These are phyloP conservation scores for Falco concolor DNA, from an alignment of 2,797 vertebrate species.

Conservation along the genomic window DNA sequence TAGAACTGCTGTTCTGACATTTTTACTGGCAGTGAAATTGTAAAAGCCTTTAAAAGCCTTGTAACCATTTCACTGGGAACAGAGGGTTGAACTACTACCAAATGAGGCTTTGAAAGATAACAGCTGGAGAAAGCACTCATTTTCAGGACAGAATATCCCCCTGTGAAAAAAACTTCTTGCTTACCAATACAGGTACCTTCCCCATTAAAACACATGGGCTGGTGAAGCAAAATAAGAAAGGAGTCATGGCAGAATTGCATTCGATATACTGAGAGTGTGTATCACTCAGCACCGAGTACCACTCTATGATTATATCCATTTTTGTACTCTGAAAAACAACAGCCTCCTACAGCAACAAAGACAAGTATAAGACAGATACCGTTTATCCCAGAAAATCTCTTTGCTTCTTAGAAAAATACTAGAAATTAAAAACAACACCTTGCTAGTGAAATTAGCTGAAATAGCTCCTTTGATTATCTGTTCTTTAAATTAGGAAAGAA, in stretches of 20 bases:
- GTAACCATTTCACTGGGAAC: background rate
- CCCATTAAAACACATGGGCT: background rate
- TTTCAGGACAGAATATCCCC: background rate
- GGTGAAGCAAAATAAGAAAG: background rate
- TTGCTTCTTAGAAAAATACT: background rate
- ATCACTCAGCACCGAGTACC: background rate
- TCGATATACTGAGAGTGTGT: background rate
- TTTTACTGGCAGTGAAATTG: background rate
- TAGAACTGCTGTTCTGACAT: background rate
- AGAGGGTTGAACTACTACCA: background rate
- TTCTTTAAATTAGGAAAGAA: slow-evolving; percentile 16
- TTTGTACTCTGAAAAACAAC: background rate
- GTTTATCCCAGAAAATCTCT: background rate
- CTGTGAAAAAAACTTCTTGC: background rate
- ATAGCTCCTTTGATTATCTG: background rate
- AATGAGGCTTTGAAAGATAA: background rate
- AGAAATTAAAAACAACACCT: background rate
- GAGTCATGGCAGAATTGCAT: background rate
- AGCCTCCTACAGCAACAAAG: background rate
- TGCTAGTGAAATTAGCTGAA: slow-evolving; percentile 18
- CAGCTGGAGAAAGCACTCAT: background rate
- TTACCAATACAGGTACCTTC: background rate
- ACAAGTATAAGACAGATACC: background rate
- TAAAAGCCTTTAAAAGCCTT: background rate
- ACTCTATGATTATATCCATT: background rate